Evolutionary conservation across 2,797 vertebrate species (phyloP), one percentile per base, ranked within the genome.

Genomic region (Neoniphon sammara): DNA sequence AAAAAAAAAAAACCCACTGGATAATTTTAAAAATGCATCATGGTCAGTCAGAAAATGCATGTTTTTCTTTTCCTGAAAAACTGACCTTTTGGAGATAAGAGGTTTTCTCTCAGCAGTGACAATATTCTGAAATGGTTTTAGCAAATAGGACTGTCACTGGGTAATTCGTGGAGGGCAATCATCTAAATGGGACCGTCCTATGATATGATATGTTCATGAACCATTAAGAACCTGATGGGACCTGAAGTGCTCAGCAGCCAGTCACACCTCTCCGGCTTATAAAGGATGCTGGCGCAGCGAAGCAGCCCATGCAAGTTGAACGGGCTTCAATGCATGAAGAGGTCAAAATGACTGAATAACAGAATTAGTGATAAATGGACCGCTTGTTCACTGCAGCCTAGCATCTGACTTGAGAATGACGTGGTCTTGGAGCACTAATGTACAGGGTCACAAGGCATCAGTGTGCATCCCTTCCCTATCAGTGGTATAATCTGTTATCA

Each of bases 391-490:
- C 25, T 25, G 14, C 17, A 30, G 70, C 60, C 73, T 66, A 86
- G 63, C 91, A 93, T 93, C 91, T 92, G 91, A 93, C 91, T 91
- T 64, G 70, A 91, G 80, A 89, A 89, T 86, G 85, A 79, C 89
- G 88, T 89, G 87, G 89, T 90, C 71, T 83, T 39, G 53, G 69
- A 73, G 84, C 68, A 74, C 76, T 77, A 68, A 64, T 83, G 73
- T 68, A 80, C 73, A 7, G 71, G 80, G 89, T 92, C 87, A 87
- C 89, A 88, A 88, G 89, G 80, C 88, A 77, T 85, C 82, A 62
- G 68, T 49, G 73, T 59, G 23, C 74, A 75, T 84, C 56, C 66
- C 55, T 50, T 53, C 52, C 15, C 25, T 72, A 63, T 83, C 66
- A 75, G 53, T 81, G 67, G 70, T 55, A 49, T 42, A 66, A 80